Evolutionary conservation across 2,888 invertebrate genomes (phyloP).

Genomic region (Gisinianus flammeolus): DNA sequence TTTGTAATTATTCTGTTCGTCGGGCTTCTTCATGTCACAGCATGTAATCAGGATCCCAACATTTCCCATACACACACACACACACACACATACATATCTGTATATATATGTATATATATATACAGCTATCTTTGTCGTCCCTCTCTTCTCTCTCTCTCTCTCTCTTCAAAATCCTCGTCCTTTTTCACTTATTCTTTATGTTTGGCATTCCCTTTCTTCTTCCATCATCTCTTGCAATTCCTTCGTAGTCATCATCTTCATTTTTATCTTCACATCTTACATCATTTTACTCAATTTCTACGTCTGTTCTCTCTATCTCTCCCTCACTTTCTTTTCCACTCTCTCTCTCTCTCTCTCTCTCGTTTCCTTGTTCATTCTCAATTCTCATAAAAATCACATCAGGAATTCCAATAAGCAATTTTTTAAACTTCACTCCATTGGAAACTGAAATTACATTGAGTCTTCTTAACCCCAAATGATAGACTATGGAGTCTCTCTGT

Average conservation of each 20-base stretch:
- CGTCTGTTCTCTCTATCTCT: slow-evolving; percentile 6
- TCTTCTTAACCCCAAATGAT: too few relatives aligned
- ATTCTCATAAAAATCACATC: neutral
- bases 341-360: slow-evolving; percentile 16
- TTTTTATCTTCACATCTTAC: slow-evolving; percentile 20
- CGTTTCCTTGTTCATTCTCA: neutral
- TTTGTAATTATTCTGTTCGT: slow-evolving; percentile 40
- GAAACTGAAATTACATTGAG: too few relatives aligned
- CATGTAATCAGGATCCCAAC: neutral
- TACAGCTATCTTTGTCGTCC: neutral
- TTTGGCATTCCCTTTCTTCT: slow-evolving; percentile 19
- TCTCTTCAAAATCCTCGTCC: slow-evolving; percentile 2
- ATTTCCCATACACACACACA: neutral
- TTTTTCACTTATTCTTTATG: neutral
- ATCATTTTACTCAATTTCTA: slow-evolving; percentile 16
- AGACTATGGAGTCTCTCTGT: neutral
- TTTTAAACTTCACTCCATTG: neutral
- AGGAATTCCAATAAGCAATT: neutral
- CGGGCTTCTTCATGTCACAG: slow-evolving; percentile 11
- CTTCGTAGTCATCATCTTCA: too few relatives aligned
- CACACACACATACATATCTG: neutral
- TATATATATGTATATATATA: neutral
- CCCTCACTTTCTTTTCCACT: slow-evolving; percentile 21
- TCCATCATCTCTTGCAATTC: too few relatives aligned
- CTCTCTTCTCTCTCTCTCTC: slow-evolving; percentile 11